Evolutionary conservation across 1,140 invertebrate genomes (phyloP).

Genomic region (Frieseomelitta varia): DNA sequence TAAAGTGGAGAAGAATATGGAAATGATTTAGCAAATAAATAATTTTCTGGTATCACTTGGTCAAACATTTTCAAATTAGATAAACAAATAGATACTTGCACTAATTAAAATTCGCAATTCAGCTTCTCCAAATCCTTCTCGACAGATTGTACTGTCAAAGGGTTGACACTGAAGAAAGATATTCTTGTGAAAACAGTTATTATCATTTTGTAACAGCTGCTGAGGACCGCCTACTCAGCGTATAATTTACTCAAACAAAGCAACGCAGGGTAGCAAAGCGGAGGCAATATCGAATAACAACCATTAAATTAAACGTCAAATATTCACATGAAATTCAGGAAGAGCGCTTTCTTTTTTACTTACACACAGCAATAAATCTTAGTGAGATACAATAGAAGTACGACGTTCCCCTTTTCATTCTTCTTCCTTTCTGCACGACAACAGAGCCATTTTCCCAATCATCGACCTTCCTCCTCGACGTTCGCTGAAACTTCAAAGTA

Average conservation of each 20-base stretch:
- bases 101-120: neutral
- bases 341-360: neutral
- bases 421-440: neutral
- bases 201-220: constrained; percentile 37
- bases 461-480: neutral
- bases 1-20: neutral
- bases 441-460: accelerated
- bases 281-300: no score
- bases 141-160: neutral
- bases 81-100: no score
- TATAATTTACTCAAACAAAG: constrained; percentile 54
- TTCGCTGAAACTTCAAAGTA: neutral
- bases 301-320: no score
- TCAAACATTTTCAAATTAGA: no score
- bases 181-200: neutral
- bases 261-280: no score
- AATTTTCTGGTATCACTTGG: no score
- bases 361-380: neutral
- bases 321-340: neutral
- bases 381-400: neutral
- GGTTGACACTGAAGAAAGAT: neutral
- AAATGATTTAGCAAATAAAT: neutral
- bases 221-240: constrained; percentile 57
- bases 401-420: neutral
- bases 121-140: neutral